Evolutionary conservation across 30 jellyfish, hydroid and myxozoan species (phyloP), one percentile per base, ranked within the genome.

Genomic region (Hydractinia echinata): DNA sequence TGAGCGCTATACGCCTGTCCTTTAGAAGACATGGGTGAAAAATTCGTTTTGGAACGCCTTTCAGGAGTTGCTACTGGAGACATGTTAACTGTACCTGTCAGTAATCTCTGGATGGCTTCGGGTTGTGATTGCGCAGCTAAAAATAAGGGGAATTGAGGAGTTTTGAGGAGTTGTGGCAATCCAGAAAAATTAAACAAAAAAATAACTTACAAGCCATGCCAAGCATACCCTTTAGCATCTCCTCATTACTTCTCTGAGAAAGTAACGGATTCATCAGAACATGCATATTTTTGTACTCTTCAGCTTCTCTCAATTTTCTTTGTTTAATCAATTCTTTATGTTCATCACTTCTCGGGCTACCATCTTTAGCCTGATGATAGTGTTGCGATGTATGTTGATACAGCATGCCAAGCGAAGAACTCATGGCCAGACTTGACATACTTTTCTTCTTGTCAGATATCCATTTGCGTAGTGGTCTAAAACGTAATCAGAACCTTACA

Each of bases 51-150:
- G 15, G 79, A 49, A 11, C 51, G 49, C 54, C 68, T 64, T 52
- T 77, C 95, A 4, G 81, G 84, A 15, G 87, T 68, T 4, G 48
- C 49, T 10, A 4, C 74, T 7, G 91, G 95, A 6, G 95, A 78
- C 14, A 81, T 60, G 53, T 49, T 87, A 6, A 90, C 83, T 20
- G 83, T 85, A 2, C 97, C 97, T 39, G 83, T 90, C 48, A 90
- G 68, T 7, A 90, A 87, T 74, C 82, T 90, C 39, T 95, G 76
- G 55, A 90, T 85, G 6, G 95, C 97, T 77, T 90, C 97, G 8
- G 95, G 95, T 76, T 90, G 97, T 52, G 82, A 61, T 2, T 30
- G 44, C 0, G 44, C 2, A 30, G 44, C 44, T 30, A 30, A 30
- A 30, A 30, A 30, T 30, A 30, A 30, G 44, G 44, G 44, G 44